These are phyloP conservation scores for Phalacrocorax aristotelis DNA, from an alignment of 2,113 vertebrate genomes.

Conservation along the genomic window DNA sequence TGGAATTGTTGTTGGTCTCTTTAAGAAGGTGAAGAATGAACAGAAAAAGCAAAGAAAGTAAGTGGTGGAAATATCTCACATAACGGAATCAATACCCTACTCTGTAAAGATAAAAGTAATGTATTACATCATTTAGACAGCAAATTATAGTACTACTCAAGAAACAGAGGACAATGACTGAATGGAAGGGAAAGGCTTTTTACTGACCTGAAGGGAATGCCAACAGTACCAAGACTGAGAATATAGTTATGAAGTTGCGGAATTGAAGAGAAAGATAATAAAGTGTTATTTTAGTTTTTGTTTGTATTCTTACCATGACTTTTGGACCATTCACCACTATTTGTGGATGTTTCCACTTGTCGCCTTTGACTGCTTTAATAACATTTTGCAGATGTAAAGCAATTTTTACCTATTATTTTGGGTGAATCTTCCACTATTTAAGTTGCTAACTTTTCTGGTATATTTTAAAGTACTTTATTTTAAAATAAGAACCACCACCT, in stretches of 20 bases:
- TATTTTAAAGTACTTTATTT: background rate
- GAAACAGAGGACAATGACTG: background rate
- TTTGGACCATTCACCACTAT: background rate
- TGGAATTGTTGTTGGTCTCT: background rate
- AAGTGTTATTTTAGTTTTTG: background rate
- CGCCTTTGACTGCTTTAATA: background rate
- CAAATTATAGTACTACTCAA: background rate
- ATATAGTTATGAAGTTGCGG: background rate
- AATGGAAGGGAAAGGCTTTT: background rate
- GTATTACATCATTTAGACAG: background rate
- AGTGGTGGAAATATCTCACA: background rate
- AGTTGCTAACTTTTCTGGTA: background rate
- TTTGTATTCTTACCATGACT: background rate
- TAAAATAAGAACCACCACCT: background rate
- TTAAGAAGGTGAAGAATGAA: background rate
- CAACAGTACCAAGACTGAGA: background rate
- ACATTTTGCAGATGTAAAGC: background rate
- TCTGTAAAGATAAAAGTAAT: background rate
- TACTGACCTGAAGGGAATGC: background rate
- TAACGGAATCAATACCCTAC: background rate
- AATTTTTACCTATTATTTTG: background rate
- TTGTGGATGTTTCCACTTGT: background rate
- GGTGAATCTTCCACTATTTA: background rate
- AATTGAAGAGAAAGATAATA: background rate
- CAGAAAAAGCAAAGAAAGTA: background rate